These are phyloP conservation scores for Alethe castanea DNA, from an alignment of 2,113 vertebrate genomes.

Conservation along the genomic window DNA sequence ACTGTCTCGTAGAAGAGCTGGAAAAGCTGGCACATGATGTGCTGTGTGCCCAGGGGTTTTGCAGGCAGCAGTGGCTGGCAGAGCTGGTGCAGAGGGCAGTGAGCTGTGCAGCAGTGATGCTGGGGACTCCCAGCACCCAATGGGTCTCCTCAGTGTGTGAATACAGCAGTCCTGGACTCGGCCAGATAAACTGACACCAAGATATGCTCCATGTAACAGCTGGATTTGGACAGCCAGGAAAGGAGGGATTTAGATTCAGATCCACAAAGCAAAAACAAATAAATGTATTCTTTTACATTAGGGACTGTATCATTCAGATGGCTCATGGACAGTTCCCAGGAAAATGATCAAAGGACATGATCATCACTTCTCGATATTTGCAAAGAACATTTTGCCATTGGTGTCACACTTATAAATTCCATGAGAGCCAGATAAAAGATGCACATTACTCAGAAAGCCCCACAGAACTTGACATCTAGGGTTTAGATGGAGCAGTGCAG, in stretches of 20 bases:
- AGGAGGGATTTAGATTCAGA: background rate
- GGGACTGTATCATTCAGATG: background rate
- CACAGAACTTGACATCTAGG: background rate
- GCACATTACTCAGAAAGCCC: background rate
- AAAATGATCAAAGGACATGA: background rate
- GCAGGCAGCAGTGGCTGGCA: background rate
- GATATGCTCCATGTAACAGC: background rate
- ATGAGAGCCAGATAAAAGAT: background rate
- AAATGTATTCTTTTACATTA: background rate
- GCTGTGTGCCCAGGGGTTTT: background rate
- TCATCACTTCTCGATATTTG: background rate
- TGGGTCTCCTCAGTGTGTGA: background rate
- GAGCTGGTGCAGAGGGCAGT: background rate
- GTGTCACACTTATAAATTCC: background rate
- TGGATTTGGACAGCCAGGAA: background rate
- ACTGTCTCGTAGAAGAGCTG: background rate
- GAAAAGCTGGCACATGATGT: background rate
- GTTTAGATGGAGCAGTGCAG: background rate
- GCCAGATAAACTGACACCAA: background rate
- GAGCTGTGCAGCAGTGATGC: background rate
- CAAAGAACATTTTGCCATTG: background rate
- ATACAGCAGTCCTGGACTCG: fast-evolving
- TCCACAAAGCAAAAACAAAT: background rate
- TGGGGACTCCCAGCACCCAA: background rate
- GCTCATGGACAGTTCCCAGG: background rate